phyloP scores from a whole-genome alignment of 2,797 vertebrate species.

The Lacerta bilineata region DNA sequence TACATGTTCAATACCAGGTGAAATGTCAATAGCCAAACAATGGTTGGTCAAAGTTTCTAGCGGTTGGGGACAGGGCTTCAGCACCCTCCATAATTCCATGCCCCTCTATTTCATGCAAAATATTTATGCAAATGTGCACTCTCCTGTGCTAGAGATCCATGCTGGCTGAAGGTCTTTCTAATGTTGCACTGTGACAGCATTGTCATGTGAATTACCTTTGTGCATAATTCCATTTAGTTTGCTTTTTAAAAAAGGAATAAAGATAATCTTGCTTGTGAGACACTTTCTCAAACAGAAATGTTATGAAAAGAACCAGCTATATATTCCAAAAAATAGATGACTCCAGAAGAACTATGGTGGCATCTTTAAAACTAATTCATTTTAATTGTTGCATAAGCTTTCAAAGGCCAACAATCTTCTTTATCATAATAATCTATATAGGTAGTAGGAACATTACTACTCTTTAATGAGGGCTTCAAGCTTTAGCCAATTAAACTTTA shows the following conservation, averaged over 20 bases:
- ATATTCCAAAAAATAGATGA: not conserved
- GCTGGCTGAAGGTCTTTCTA: not conserved
- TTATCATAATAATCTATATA: slow-evolving; percentile 25
- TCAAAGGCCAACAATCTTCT: not conserved
- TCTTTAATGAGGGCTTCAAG: slow-evolving; percentile 23
- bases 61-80: not conserved
- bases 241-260: not conserved
- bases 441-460: not conserved
- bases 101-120: not conserved
- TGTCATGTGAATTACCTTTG: too few relatives aligned
- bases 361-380: not conserved
- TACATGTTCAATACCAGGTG: not conserved
- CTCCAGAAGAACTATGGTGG: not conserved
- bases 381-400: slow-evolving; percentile 2
- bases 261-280: not conserved
- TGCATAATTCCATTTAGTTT: not conserved
- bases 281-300: not conserved
- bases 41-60: not conserved
- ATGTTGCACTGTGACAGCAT: not conserved
- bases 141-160: not conserved
- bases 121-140: not conserved
- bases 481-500: slow-evolving; percentile 23
- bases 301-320: not conserved
- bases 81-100: not conserved
- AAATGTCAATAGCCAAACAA: not conserved